phyloP scores from a whole-genome alignment of 2,113 vertebrate species.

The Malurus elegans region DNA sequence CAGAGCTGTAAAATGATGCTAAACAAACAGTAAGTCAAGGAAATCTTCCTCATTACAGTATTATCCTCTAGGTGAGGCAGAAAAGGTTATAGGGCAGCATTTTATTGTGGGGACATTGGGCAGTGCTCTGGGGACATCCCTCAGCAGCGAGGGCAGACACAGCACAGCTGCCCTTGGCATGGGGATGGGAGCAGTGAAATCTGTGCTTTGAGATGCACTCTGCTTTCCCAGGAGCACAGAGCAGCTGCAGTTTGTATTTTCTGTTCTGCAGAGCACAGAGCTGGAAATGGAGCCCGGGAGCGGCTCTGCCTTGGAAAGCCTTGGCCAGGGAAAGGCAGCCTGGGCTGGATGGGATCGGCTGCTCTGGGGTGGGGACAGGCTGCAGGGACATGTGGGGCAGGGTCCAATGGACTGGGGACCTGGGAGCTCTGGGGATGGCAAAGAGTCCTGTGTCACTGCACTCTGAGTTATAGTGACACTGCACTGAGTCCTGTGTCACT shows the following conservation, averaged over 20 bases:
- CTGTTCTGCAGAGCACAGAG: background rate
- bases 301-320: no score
- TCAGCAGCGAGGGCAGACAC: background rate
- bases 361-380: background rate
- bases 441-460: no score
- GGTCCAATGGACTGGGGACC: no score
- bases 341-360: background rate
- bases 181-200: background rate
- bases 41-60: background rate
- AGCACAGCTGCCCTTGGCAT: background rate
- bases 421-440: no score
- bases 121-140: background rate
- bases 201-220: background rate
- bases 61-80: background rate
- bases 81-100: background rate
- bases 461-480: no score
- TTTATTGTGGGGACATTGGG: background rate
- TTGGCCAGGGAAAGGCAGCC: no score
- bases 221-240: accelerated
- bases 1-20: background rate
- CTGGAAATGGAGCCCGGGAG: background rate
- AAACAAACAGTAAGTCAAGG: background rate
- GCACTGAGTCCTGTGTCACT: no score
- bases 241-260: background rate
- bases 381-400: background rate